These are phyloP conservation scores for Melieria picta DNA, from an alignment of 2,888 invertebrate species.

Conservation along the genomic window DNA sequence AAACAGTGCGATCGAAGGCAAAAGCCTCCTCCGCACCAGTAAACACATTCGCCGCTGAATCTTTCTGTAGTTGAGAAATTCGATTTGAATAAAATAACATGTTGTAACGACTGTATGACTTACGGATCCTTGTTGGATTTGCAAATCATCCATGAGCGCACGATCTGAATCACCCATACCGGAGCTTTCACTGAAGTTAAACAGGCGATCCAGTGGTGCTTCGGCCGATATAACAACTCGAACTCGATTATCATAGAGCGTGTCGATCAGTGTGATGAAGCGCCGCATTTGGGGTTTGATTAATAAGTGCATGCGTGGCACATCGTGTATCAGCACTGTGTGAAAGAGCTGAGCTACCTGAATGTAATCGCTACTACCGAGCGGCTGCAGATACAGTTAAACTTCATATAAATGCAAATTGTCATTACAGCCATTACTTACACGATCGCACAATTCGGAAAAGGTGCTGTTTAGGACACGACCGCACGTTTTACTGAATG, in stretches of 20 bases:
- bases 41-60: constrained; percentile 88
- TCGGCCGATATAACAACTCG: constrained; percentile 87
- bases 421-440: constrained; percentile 64
- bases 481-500: constrained; percentile 90
- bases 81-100: not conserved
- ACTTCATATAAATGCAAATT: not conserved
- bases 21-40: constrained; percentile 98
- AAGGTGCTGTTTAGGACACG: constrained; percentile 89
- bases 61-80: constrained; percentile 68
- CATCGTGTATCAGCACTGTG: constrained; percentile 89
- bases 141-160: constrained; percentile 94
- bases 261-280: constrained; percentile 97
- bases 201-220: constrained; percentile 79
- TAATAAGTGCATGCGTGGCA: constrained; percentile 84
- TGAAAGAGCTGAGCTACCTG: constrained; percentile 94
- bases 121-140: constrained; percentile 80
- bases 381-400: constrained; percentile 70
- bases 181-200: constrained; percentile 64
- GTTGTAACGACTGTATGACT: constrained; percentile 52
- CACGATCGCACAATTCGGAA: constrained; percentile 89
- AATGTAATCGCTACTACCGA: constrained; percentile 95
- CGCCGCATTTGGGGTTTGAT: constrained; percentile 89
- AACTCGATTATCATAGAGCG: constrained; percentile 93
- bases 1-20: constrained; percentile 93
- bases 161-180: constrained; percentile 80